Evolutionary conservation across 1,140 invertebrate species (phyloP), one percentile per base, ranked within the genome.

Genomic region (Nebria ingens): DNA sequence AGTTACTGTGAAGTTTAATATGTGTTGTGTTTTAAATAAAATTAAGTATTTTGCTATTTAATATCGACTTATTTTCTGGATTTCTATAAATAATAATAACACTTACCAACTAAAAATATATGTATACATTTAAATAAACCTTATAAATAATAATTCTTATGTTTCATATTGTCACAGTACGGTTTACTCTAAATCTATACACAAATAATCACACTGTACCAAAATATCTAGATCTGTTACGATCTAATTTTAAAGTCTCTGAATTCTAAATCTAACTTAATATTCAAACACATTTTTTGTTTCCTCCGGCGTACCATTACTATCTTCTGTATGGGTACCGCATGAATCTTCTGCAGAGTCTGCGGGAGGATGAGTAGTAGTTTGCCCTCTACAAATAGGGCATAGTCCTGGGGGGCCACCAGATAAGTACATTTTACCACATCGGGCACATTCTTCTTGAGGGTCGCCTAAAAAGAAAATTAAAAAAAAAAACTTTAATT

Each of bases 381-480:
- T 58, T 29, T 58, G 57, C 15, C 21, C 40, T 38, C 45, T 52
- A 20, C 61, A 63, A n/a, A 42, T 53, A 19, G 56, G 42, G 58
- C 61, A 63, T 11, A 58, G n/a, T 29, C 56, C 61, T 21, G 51
- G 40, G 15, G 55, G 29, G 12, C 53, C 54, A 15, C 53, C 49
- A 45, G 57, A 56, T 42, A 70, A 57, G 59, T 65, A 70, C 17
- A 65, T 62, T 62, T 72, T 72, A 21, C 70, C 69, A 61, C 70
- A 75, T 25, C 68, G 57, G 9, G 69, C 64, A 58, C 71, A 73
- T 61, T 74, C 70, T 58, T 72, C 70, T 61, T 70, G 68, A 15
- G 67, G 66, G 57, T 71, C 68, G 57, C 72, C 72, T 74, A 61
- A 22, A 65, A 65, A 25, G 20, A 60, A 61, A 52, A 53, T 57